Conservation (phyloP, 1,140 invertebrate genomes). For the Tachypleus tridentatus region DNA sequence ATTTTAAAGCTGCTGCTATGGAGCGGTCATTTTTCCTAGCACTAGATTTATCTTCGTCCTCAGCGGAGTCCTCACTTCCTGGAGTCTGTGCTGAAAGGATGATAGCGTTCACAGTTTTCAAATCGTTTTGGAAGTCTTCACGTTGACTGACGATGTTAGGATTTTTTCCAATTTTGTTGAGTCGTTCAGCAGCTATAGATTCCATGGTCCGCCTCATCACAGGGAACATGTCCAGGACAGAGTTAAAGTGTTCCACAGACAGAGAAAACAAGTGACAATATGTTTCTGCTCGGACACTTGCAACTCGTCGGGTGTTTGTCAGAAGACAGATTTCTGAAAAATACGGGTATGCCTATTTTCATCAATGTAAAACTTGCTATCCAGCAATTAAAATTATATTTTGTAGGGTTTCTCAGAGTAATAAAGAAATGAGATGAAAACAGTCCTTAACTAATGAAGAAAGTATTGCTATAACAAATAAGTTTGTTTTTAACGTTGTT, state of each 20-base stretch:
- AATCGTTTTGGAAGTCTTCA: slow-evolving; percentile 24
- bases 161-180: slow-evolving; percentile 98
- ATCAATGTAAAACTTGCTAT: background rate
- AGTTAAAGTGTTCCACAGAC: slow-evolving; percentile 95
- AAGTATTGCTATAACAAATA: too few relatives aligned
- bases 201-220: slow-evolving; percentile 97
- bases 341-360: background rate
- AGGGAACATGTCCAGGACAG: slow-evolving; percentile 93
- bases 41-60: slow-evolving; percentile 2
- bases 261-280: slow-evolving; percentile 98
- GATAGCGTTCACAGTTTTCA: slow-evolving; percentile 23
- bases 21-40: slow-evolving; percentile 8
- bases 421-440: too few relatives aligned
- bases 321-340: slow-evolving; percentile 42
- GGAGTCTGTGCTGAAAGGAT: slow-evolving; percentile 20
- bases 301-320: slow-evolving; percentile 59
- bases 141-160: slow-evolving; percentile 55
- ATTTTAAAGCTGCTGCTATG: slow-evolving; percentile 17
- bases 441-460: too few relatives aligned
- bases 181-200: slow-evolving; percentile 91
- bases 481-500: too few relatives aligned
- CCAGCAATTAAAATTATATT: too few relatives aligned
- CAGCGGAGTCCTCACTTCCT: slow-evolving; percentile 15
- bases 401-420: too few relatives aligned
- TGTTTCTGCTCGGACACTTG: slow-evolving; percentile 91